Conservation (phyloP, 1,140 invertebrate species). For the Drosophila lacertosa region DNA sequence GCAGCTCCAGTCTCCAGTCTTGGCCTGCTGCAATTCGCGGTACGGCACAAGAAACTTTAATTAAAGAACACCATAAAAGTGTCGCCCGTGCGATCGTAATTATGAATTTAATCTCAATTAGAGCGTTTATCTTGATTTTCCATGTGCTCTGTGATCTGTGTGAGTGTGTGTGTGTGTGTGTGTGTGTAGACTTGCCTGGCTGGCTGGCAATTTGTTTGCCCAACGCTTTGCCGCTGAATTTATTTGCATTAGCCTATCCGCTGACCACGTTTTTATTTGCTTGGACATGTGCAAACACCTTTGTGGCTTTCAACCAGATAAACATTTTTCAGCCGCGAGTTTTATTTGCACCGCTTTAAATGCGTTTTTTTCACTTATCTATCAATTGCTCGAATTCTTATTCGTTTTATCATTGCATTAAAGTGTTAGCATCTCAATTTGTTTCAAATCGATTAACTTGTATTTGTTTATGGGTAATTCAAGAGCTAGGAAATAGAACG, state of each 20-base stretch:
- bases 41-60: slow-evolving; percentile 63
- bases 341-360: slow-evolving; percentile 33
- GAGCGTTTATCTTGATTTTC: slow-evolving; percentile 81
- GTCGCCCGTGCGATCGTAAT: slow-evolving; percentile 80
- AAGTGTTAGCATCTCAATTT: slow-evolving; percentile 60
- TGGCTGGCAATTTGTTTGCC: slow-evolving; percentile 64
- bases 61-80: slow-evolving; percentile 83
- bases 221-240: slow-evolving; percentile 68
- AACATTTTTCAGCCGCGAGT: slow-evolving; percentile 49
- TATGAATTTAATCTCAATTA: slow-evolving; percentile 83
- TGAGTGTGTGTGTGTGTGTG: slow-evolving; percentile 14
- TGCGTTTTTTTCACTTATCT: slow-evolving; percentile 56
- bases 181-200: slow-evolving; percentile 39
- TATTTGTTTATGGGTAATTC: slow-evolving; percentile 25
- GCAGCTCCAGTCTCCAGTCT: neutral
- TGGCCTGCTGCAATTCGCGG: neutral
- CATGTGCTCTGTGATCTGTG: slow-evolving; percentile 35
- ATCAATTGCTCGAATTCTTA: slow-evolving; percentile 49
- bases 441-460: slow-evolving; percentile 58
- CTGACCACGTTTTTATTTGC: slow-evolving; percentile 50
- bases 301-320: slow-evolving; percentile 68
- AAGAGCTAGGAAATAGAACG: slow-evolving; percentile 13
- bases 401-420: slow-evolving; percentile 24
- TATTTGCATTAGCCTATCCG: slow-evolving; percentile 77
- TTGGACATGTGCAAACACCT: slow-evolving; percentile 81